phyloP scores from a whole-genome alignment of 2,888 invertebrate species.

The Chrysopilus asiliformis region DNA sequence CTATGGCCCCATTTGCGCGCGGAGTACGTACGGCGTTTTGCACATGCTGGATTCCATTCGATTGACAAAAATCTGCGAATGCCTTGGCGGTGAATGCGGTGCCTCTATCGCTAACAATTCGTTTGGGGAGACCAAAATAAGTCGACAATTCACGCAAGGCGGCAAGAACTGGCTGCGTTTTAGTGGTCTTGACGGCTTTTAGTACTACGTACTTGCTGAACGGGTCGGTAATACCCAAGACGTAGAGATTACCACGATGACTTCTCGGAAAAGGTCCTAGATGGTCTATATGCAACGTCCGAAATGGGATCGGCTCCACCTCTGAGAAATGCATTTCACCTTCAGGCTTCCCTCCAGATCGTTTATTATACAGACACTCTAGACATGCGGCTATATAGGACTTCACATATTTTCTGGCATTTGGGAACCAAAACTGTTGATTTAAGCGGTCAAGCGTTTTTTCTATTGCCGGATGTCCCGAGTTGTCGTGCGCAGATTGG shows the following conservation, averaged over 20 bases:
- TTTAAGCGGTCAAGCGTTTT: too few species aligned
- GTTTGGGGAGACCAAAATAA: constrained; percentile 19
- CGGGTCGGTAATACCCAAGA: constrained; percentile 13
- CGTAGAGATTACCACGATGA: constrained; percentile 11
- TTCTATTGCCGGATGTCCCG: constrained; percentile 16
- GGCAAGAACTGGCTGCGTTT: constrained; percentile 15
- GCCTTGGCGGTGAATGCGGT: constrained; percentile 18
- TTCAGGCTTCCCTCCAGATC: constrained; percentile 11
- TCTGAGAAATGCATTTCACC: constrained; percentile 10
- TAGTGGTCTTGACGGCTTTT: constrained; percentile 13
- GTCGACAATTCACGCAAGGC: constrained; percentile 11
- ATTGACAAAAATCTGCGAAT: constrained; percentile 17
- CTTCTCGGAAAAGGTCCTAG: constrained; percentile 15
- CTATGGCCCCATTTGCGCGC: too few species aligned
- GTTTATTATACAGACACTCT: constrained; percentile 16
- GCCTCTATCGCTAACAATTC: constrained; percentile 20
- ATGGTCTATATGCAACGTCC: constrained; percentile 15
- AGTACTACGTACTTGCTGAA: constrained; percentile 12
- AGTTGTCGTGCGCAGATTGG: constrained; percentile 15
- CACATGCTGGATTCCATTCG: constrained; percentile 17
- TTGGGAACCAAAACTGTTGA: too few species aligned
- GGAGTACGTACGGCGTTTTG: constrained; percentile 18
- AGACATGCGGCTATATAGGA: constrained; percentile 14
- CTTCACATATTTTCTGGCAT: constrained; percentile 18
- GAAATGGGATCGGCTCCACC: constrained; percentile 13